phyloP scores from a whole-genome alignment of 2,888 invertebrate genomes.

The Zaprionus lineosus region DNA sequence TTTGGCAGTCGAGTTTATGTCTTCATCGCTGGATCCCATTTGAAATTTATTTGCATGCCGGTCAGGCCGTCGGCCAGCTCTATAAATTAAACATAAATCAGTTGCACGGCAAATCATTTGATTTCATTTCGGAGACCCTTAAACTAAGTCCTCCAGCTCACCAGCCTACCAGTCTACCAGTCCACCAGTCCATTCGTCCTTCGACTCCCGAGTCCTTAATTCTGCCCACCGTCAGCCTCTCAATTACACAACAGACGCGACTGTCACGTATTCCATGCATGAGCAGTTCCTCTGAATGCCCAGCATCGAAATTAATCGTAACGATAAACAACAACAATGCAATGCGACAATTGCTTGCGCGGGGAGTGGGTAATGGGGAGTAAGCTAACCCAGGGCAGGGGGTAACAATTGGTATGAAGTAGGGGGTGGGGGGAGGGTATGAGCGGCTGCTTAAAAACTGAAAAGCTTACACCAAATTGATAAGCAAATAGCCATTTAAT shows the following conservation, averaged over 20 bases:
- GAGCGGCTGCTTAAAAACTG: not conserved
- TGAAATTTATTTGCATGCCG: slow-evolving; percentile 72
- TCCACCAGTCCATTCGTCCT: not conserved
- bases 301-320: slow-evolving; percentile 39
- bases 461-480: slow-evolving; percentile 56
- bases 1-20: slow-evolving; percentile 64
- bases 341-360: slow-evolving; percentile 51
- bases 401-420: not conserved
- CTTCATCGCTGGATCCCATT: slow-evolving; percentile 60
- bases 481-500: slow-evolving; percentile 73
- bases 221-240: slow-evolving; percentile 1
- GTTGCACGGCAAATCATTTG: slow-evolving; percentile 72
- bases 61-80: slow-evolving; percentile 66
- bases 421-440: not conserved
- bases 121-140: slow-evolving; percentile 63
- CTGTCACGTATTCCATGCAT: slow-evolving; percentile 60
- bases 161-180: not conserved
- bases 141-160: not conserved
- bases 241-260: slow-evolving; percentile 54
- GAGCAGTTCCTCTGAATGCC: slow-evolving; percentile 37
- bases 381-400: not conserved
- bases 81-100: slow-evolving; percentile 76
- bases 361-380: slow-evolving; percentile 21
- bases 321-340: slow-evolving; percentile 52
- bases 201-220: not conserved